phyloP scores from a whole-genome alignment of 2,888 invertebrate genomes.

The Coronaproctus castanopsis region DNA sequence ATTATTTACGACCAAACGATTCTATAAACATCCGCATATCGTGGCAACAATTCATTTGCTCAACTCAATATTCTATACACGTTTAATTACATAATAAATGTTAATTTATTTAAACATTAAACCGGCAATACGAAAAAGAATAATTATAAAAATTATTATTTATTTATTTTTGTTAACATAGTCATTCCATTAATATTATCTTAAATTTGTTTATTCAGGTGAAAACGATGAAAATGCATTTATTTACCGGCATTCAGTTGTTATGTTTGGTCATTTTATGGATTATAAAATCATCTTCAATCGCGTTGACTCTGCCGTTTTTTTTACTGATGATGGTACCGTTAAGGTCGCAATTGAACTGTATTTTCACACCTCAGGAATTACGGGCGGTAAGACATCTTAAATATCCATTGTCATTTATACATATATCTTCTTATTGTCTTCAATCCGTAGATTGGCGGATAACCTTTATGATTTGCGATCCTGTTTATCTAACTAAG shows the following conservation, averaged over 20 bases:
- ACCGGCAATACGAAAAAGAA: neutral
- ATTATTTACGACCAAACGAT: no score
- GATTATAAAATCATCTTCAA: conserved; percentile 70
- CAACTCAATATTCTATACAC: no score
- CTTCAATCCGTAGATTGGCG: no score
- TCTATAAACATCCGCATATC: no score
- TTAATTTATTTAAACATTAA: neutral
- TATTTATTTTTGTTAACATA: conserved; percentile 2
- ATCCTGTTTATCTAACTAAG: no score
- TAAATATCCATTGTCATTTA: conserved; percentile 17
- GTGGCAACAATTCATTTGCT: no score
- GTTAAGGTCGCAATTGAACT: conserved; percentile 48
- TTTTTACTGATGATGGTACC: conserved; percentile 83
- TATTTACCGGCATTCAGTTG: conserved; percentile 71
- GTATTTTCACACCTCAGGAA: conserved; percentile 58
- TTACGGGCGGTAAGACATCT: conserved; percentile 64
- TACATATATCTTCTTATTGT: conserved; percentile 6
- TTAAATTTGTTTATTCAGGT: no score
- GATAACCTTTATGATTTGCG: no score
- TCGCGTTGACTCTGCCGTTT: conserved; percentile 83
- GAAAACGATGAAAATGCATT: conserved; percentile 74
- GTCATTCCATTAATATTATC: no score
- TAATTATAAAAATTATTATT: neutral
- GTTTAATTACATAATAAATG: no score
- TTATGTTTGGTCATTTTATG: conserved; percentile 57